Conservation (phyloP, 2,888 invertebrate species). For the Lepidonotus clava region DNA sequence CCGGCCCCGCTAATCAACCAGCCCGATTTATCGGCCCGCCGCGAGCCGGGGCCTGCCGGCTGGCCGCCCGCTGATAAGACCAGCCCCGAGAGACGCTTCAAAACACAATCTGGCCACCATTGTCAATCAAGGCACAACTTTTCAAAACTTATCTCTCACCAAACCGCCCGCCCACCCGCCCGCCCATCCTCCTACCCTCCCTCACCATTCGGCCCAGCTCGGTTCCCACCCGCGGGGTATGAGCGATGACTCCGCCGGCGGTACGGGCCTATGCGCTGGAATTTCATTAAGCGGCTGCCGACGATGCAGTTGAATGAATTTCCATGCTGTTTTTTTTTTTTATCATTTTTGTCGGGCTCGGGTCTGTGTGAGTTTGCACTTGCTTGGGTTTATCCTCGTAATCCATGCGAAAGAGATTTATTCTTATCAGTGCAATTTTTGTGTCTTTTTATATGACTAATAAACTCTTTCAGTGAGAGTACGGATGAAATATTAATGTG, state of each 20-base stretch:
- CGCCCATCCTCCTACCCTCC: neutral
- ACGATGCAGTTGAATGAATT: neutral
- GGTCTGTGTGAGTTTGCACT: too few species aligned
- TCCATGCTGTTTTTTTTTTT: neutral
- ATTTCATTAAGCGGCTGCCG: neutral
- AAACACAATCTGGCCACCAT: slow-evolving; percentile 39
- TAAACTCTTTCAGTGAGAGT: too few species aligned
- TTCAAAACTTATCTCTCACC: slow-evolving; percentile 48
- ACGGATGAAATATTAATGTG: too few species aligned
- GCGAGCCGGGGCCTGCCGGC: neutral
- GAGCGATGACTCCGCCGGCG: slow-evolving; percentile 3
- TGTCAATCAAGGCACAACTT: slow-evolving; percentile 54
- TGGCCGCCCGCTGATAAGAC: slow-evolving; percentile 35
- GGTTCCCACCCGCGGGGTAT: neutral
- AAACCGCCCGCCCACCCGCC: neutral
- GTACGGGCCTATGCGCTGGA: slow-evolving; percentile 5
- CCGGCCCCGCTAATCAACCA: slow-evolving; percentile 28
- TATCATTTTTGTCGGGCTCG: neutral
- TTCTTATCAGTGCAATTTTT: too few species aligned
- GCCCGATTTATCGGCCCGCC: neutral
- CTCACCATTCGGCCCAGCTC: slow-evolving; percentile 2
- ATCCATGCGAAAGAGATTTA: too few species aligned
- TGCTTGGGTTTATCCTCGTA: too few species aligned
- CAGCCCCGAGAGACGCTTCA: slow-evolving; percentile 13
- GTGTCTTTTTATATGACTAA: too few species aligned